Conservation (phyloP, 2,888 invertebrate species). For the Lasius fuliginosus region DNA sequence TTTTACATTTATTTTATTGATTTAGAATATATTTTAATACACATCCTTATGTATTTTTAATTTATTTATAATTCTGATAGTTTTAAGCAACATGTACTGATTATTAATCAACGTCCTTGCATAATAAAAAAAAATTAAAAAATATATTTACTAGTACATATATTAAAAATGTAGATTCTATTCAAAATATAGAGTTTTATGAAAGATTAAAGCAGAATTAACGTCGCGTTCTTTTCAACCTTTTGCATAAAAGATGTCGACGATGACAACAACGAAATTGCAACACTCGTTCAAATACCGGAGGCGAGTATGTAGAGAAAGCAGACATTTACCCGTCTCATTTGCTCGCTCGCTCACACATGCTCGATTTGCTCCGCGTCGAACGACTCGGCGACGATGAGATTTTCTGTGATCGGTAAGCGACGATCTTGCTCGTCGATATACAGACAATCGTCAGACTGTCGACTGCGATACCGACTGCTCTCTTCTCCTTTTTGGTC, state of each 20-base stretch:
- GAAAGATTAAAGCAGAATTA: not conserved
- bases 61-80: not conserved
- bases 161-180: not conserved
- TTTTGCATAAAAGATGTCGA: conserved; percentile 4
- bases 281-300: conserved; percentile 53
- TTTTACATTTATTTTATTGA: not conserved
- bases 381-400: conserved; percentile 5
- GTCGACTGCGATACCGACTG: not conserved
- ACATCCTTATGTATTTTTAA: not conserved
- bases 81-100: not conserved
- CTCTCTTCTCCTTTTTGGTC: not conserved
- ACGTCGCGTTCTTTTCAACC: not conserved
- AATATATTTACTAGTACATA: not conserved
- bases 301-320: conserved; percentile 42
- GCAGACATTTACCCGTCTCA: conserved; percentile 41
- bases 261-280: conserved; percentile 47
- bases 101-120: not conserved
- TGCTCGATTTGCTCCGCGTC: conserved; percentile 26
- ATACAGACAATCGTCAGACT: not conserved
- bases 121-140: not conserved
- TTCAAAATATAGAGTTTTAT: not conserved
- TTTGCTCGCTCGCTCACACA: conserved; percentile 15
- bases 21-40: not conserved
- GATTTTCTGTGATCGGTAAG: conserved; percentile 41
- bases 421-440: conserved; percentile 16